phyloP scores from a whole-genome alignment of 1,140 invertebrate species.

The Akabosia matsudoensis region DNA sequence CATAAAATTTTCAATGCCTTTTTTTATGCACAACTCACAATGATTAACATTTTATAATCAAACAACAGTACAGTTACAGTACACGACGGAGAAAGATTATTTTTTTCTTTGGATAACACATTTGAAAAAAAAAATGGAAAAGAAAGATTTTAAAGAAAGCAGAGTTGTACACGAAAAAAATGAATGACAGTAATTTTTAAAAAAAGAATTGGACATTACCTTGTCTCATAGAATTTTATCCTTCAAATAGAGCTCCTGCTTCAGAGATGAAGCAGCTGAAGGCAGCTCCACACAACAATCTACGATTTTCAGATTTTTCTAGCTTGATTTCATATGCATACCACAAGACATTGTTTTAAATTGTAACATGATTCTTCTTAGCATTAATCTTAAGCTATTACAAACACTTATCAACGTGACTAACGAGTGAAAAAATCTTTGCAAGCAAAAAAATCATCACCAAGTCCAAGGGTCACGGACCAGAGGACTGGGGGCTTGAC shows the following conservation, averaged over 20 bases:
- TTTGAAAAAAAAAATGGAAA: no score
- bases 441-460: constrained; percentile 33
- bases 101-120: no score
- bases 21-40: no score
- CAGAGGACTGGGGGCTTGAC: constrained; percentile 42
- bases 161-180: no score
- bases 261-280: constrained; percentile 16
- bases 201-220: no score
- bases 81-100: no score
- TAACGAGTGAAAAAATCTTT: background rate
- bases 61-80: no score
- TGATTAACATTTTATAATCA: no score
- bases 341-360: background rate
- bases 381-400: background rate
- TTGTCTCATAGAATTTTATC: background rate
- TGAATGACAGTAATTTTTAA: no score
- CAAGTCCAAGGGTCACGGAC: constrained; percentile 25
- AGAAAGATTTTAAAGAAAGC: no score
- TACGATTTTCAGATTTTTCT: constrained; percentile 19
- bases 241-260: background rate
- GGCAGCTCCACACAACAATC: constrained; percentile 15
- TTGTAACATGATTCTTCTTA: background rate
- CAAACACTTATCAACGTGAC: background rate
- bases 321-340: background rate
- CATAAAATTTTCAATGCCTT: no score